Conservation (phyloP, 2,888 invertebrate species). For the Tetramorium bicarinatum region DNA sequence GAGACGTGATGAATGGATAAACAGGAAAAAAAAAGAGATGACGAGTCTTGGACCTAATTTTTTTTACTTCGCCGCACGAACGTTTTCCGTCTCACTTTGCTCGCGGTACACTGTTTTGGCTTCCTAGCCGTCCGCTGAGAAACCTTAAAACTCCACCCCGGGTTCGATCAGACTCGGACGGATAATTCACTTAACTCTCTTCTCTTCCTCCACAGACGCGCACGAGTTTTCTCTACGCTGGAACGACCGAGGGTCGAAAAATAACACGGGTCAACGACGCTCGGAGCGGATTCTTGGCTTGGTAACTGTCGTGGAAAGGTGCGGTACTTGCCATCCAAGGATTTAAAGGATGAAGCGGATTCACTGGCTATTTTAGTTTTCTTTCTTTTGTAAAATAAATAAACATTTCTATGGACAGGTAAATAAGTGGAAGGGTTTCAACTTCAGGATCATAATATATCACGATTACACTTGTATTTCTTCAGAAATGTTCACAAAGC, state of each 20-base stretch:
- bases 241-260: constrained; percentile 48
- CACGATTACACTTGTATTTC: neutral
- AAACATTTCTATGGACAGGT: neutral
- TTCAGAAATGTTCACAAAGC: neutral
- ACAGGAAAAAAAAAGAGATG: constrained; percentile 10
- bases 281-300: neutral
- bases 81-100: constrained; percentile 48
- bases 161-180: constrained; percentile 67
- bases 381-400: neutral
- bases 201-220: neutral
- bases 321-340: neutral
- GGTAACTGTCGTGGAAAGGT: neutral
- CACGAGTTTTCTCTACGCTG: constrained; percentile 28
- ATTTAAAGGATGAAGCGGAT: neutral
- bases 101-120: constrained; percentile 71
- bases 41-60: neutral
- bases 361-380: neutral
- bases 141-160: constrained; percentile 76
- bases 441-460: neutral
- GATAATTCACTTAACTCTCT: constrained; percentile 68
- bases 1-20: neutral
- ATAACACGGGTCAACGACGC: neutral
- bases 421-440: neutral
- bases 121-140: constrained; percentile 76
- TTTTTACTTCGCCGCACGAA: neutral